Conservation (phyloP, 2,113 vertebrate species). For the Rattus rattus region DNA sequence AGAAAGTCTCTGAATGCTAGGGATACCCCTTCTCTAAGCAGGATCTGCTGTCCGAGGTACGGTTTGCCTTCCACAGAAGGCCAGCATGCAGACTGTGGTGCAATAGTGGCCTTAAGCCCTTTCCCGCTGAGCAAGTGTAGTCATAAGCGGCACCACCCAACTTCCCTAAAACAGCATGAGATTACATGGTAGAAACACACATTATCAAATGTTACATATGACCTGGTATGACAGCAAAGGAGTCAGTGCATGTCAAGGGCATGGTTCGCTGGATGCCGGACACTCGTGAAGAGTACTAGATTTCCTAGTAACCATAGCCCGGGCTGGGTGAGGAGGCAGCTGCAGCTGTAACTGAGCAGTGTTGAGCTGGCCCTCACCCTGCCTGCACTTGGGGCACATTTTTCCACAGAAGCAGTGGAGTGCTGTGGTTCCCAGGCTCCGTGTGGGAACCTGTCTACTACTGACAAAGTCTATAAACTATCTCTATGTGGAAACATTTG, state of each 20-base stretch:
- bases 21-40: background rate
- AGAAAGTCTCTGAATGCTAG: background rate
- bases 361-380: background rate
- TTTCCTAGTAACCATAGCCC: background rate
- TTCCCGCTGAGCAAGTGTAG: background rate
- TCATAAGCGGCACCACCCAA: background rate
- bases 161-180: background rate
- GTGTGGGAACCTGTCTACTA: background rate
- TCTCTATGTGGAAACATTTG: background rate
- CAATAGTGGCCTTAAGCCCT: fast-evolving
- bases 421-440: background rate
- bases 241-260: background rate
- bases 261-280: background rate
- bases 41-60: background rate
- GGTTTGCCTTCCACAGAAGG: background rate
- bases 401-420: background rate
- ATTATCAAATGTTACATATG: background rate
- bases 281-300: background rate
- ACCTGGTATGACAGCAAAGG: background rate
- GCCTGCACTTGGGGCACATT: fast-evolving
- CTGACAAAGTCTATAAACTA: too few relatives aligned
- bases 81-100: background rate
- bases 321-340: background rate
- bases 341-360: background rate
- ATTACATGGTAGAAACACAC: fast-evolving